Evolutionary conservation across 2,113 vertebrate genomes (phyloP).

Genomic region (Oncorhynchus keta): DNA sequence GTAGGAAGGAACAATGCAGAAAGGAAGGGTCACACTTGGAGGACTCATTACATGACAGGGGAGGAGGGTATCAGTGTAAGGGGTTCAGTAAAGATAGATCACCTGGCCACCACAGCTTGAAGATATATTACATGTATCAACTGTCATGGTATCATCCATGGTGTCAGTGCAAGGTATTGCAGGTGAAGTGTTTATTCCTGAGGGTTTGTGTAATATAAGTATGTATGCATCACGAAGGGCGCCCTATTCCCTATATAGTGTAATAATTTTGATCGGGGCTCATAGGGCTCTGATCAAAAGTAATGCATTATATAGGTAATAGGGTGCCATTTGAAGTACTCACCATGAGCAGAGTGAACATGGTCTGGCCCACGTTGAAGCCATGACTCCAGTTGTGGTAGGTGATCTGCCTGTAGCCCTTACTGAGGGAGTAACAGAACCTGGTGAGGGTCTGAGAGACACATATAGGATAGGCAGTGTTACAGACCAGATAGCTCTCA

Average conservation of each 20-base stretch:
- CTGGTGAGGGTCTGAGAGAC: conserved; percentile 68
- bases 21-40: not conserved
- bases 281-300: too few relatives aligned
- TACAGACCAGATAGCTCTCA: not conserved
- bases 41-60: not conserved
- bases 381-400: conserved; percentile 85
- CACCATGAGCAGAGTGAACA: conserved; percentile 81
- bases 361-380: conserved; percentile 82
- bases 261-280: too few relatives aligned
- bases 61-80: too few relatives aligned
- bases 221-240: not conserved
- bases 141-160: not conserved
- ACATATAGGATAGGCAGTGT: not conserved
- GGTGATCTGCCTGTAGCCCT: conserved; percentile 80
- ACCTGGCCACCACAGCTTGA: not conserved
- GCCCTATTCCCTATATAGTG: too few relatives aligned
- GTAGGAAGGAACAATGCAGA: not conserved
- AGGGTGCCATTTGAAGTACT: not conserved
- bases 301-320: too few relatives aligned
- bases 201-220: not conserved
- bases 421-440: conserved; percentile 77
- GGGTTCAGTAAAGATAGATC: too few relatives aligned
- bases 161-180: not conserved
- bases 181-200: not conserved
- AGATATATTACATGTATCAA: not conserved